Percentiles rank a stretch among this genome's conserved stretches.
Evolutionary conservation across 2,888 invertebrate species (phyloP).

Genomic region (Pheosia tremula): DNA sequence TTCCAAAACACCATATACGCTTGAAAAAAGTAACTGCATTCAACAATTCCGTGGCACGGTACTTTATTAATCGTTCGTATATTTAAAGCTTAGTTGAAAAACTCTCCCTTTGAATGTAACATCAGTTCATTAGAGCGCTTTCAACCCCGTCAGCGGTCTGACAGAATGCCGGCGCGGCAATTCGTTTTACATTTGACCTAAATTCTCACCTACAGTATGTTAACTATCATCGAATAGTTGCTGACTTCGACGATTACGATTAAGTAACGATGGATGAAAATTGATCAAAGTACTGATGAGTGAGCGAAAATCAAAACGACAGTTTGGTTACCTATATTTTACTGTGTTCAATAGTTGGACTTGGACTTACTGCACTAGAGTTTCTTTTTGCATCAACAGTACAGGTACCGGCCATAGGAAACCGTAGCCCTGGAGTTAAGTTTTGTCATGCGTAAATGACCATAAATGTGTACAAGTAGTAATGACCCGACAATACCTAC

Average conservation of each 20-base stretch:
- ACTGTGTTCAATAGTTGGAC: not conserved
- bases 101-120: constrained; percentile 57
- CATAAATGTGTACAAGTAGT: too few relatives aligned
- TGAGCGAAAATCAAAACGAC: not conserved
- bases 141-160: constrained; percentile 61
- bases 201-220: constrained; percentile 40
- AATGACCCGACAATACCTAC: too few relatives aligned
- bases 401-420: too few relatives aligned
- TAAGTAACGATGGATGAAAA: not conserved
- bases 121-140: constrained; percentile 72
- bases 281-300: not conserved
- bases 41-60: constrained; percentile 11
- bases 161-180: constrained; percentile 52
- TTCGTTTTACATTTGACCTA: constrained; percentile 66
- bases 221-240: constrained; percentile 3
- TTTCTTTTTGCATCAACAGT: too few relatives aligned
- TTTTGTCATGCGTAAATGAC: too few relatives aligned
- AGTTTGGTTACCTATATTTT: not conserved
- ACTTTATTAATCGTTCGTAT: constrained; percentile 36
- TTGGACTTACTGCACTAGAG: too few relatives aligned
- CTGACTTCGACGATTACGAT: not conserved
- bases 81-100: constrained; percentile 52
- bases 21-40: not conserved
- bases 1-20: not conserved
- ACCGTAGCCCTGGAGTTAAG: too few relatives aligned